Evolutionary conservation across 1,140 invertebrate genomes (phyloP), one percentile per base, ranked within the genome.

Genomic region (Andricus grossulariae): DNA sequence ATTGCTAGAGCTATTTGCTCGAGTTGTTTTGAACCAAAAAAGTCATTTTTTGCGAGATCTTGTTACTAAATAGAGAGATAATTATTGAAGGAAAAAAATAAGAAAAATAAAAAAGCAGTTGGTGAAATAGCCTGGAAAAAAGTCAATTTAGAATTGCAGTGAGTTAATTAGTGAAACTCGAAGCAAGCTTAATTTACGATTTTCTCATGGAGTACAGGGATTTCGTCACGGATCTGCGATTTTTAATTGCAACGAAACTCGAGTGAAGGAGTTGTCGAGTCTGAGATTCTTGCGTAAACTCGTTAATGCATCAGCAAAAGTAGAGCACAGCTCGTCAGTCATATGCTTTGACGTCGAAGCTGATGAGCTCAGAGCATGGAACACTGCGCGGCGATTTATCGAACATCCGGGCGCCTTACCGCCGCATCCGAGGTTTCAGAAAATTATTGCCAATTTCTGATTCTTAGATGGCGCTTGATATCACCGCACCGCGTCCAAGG

Each of bases 251-350:
- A 45, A 39, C 7, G 21, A 32, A 32, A 21, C 57, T 32, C 3
- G 12, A 66, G 25, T 16, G 8, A 21, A 66, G 60, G 8, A n/a
- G 25, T 66, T 16, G 32, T 66, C 32, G 15, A n/a, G 13, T 66
- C 21, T 66, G 21, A 66, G 39, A 45, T 66, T 66, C n/a, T 21
- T 66, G n/a, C 16, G 32, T 66, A 66, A 66, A 66, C 60, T 66
- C 15, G 60, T 66, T 66, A 66, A 66, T 66, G 60, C 60, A 66
- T 66, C 60, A 66, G 60, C 60, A 66, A 66, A 66, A 66, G 60
- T 66, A 32, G 32, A 66, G 60, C 21, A 39, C 10, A 66, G 25
- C 60, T 66, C 60, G 60, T 66, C 60, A 66, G 60, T 66, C 60
- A 66, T 66, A 1, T 66, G 32, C 60, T 66, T 66, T 66, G 60